Evolutionary conservation across 2,888 invertebrate species (phyloP), one percentile per base, ranked within the genome.

Genomic region (Conops quadrifasciatus): DNA sequence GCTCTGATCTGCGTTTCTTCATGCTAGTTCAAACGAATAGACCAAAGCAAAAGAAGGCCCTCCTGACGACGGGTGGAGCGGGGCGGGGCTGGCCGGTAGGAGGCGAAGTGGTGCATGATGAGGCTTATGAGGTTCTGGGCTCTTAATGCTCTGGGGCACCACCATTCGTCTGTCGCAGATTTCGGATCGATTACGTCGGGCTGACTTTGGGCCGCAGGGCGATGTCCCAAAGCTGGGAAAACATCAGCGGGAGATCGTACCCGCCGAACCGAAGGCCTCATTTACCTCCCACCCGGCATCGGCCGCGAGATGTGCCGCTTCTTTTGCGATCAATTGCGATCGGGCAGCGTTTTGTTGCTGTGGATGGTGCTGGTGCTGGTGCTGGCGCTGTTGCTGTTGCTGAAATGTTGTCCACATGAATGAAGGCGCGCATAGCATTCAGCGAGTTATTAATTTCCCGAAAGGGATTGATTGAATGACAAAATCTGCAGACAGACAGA

Each of bases 381-480:
- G 36, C 36, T 36, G 36, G 4, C 5, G 36, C 4, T 9, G 36
- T 7, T 36, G 36, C 36, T 36, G 28, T 60, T 60, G 59, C 30
- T 60, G n/a, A 60, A 30, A 28, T 45, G 5, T 4, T 36, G 43
- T 62, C 62, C 49, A 19, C 58, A 56, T 67, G 58, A 59, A 59
- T 59, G 67, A 67, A 65, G 64, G 56, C 56, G 49, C 53, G 49
- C 53, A 45, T 51, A 53, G 59, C 53, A 53, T 76, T 72, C 75
- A 76, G 63, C 74, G 76, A 79, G 80, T 80, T 80, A 80, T 80
- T 80, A 79, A 79, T 79, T 80, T 78, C 74, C 76, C 75, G 78
- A 78, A n/a, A 74, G 70, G 76, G 79, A 80, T 79, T 79, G 80
- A 80, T 80, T 77, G 79, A 80, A 79, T 80, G 80, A 80, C 80